Conservation (phyloP, 1,140 invertebrate genomes). For the Aphidius ervi region DNA sequence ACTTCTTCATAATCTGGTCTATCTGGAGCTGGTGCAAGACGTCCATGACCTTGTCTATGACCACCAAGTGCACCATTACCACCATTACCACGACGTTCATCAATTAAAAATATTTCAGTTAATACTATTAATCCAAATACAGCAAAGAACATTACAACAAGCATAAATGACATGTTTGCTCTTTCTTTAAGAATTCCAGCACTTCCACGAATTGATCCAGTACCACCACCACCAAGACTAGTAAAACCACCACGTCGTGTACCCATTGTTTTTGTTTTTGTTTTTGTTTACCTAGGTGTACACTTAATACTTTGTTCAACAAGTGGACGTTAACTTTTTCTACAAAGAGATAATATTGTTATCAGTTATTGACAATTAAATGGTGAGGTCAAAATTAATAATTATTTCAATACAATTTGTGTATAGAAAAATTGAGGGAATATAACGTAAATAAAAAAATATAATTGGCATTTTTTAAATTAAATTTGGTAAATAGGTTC, state of each 20-base stretch:
- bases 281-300: background rate
- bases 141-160: conserved; percentile 85
- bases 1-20: conserved; percentile 54
- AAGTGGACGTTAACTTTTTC: conserved; percentile 6
- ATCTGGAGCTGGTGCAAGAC: conserved; percentile 43
- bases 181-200: conserved; percentile 63
- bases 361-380: background rate
- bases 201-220: conserved; percentile 32
- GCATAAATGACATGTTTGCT: conserved; percentile 80
- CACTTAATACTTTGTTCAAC: background rate
- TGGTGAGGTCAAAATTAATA: background rate
- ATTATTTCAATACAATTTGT: no score
- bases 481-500: no score
- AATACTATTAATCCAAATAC: conserved; percentile 80
- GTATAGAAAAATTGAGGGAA: no score
- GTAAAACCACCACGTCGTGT: conserved; percentile 10
- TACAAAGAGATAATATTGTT: background rate
- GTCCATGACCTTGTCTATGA: conserved; percentile 45
- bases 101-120: conserved; percentile 75
- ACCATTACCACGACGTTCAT: conserved; percentile 55
- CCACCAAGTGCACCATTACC: conserved; percentile 48
- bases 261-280: conserved; percentile 1
- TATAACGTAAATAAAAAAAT: no score
- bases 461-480: no score
- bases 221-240: background rate